Conservation (phyloP, 2,797 vertebrate species). For the Sebastes glaucus region DNA sequence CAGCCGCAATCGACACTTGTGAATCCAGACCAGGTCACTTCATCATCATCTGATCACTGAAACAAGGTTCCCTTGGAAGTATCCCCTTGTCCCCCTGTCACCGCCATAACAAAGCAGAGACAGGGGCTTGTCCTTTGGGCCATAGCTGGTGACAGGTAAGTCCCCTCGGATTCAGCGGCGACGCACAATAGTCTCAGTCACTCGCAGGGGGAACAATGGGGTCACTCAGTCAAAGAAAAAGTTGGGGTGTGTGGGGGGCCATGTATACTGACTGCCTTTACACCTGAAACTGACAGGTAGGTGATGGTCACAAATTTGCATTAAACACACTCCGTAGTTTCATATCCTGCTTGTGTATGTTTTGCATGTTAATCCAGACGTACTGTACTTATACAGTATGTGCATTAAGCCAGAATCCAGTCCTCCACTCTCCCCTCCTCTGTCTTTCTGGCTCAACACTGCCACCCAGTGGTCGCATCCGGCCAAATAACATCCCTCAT, state of each 20-base stretch:
- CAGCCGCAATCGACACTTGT: conserved; percentile 71
- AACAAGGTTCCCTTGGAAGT: conserved; percentile 73
- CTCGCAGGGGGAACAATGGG: conserved; percentile 44
- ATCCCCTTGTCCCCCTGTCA: conserved; percentile 66
- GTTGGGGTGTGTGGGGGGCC: neutral
- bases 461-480: conserved; percentile 77
- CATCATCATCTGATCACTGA: conserved; percentile 72
- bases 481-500: neutral
- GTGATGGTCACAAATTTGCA: neutral
- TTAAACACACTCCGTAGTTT: neutral
- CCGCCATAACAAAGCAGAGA: conserved; percentile 60
- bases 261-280: conserved; percentile 19
- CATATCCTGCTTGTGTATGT: neutral
- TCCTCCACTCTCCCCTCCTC: neutral
- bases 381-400: conserved; percentile 3
- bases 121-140: conserved; percentile 59
- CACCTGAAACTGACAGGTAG: conserved; percentile 37
- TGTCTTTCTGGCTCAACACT: conserved; percentile 80
- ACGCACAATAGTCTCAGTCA: conserved; percentile 78
- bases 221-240: conserved; percentile 48
- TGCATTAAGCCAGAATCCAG: neutral
- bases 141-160: conserved; percentile 71
- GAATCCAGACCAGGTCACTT: conserved; percentile 72
- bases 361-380: conserved; percentile 19
- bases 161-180: conserved; percentile 51